Evolutionary conservation across 2,888 invertebrate species (phyloP), one percentile per base, ranked within the genome.

Genomic region (Acholoe squamosa): DNA sequence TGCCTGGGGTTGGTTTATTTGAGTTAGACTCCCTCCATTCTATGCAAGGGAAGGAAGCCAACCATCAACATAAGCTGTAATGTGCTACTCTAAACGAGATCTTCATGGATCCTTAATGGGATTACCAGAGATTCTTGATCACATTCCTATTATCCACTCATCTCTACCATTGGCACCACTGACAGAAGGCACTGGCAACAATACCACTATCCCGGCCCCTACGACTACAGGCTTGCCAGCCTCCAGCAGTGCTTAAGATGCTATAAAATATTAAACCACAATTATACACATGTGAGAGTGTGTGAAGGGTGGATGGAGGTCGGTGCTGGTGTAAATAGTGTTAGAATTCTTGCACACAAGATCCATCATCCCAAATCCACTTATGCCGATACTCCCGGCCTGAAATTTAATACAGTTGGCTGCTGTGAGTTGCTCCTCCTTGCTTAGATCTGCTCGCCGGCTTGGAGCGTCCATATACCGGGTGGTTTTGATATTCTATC

Each of bases 351-450:
- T 43, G 34, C 80, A 80, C 80, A 43, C 80, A 43, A 80, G 16
- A 80, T 80, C 80, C 80, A 80, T 80, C 80, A 80, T 80, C 33
- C 16, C 43, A 43, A 80, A 80, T 80, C 80, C 43, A 34, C 34
- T 80, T 80, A 80, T 19, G 34, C 33, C 43, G 80, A 80, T 80
- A 80, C 80, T 22, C 22, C 33, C n/a, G 34, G 34, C 34, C 14
- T 80, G 80, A 80, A 80, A 80, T 80, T 80, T 80, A 80, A 80
- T 80, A 80, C 80, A n/a, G 22, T n/a, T 31, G 76, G 76, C 76
- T 0, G 76, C 3, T 14, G 76, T 28, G 5, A 5, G 16, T 7
- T 76, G 76, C 76, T 25, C 28, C 16, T 14, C 28, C 28, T 25
- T 61, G 61, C 61, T 61, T n/a, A n/a, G 76, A 31, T 28, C 76